A percentile compares a stretch with the other conserved stretches of the same genome.
These are phyloP conservation scores for Sebastes diaconus DNA, from an alignment of 2,797 vertebrate species.

Conservation along the genomic window DNA sequence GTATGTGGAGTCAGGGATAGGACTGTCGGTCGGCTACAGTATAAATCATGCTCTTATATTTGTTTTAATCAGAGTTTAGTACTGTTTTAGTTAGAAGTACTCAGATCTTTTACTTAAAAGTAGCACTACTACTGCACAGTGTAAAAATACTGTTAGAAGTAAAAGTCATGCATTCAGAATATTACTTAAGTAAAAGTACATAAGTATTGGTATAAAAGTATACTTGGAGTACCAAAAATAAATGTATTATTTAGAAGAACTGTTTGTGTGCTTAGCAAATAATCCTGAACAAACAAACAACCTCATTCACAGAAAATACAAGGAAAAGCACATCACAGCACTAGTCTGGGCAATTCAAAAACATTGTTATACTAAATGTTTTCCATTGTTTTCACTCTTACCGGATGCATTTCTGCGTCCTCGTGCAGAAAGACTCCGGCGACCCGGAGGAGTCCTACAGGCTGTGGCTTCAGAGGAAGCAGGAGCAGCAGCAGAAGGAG, in stretches of 20 bases:
- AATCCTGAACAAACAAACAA: neutral
- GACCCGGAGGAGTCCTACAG: conserved; percentile 89
- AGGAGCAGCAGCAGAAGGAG: conserved; percentile 89
- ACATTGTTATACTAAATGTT: neutral
- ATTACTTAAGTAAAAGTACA: no score
- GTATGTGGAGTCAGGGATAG: neutral
- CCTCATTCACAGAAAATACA: neutral
- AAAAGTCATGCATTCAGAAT: no score
- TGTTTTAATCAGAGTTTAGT: neutral
- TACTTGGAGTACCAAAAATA: neutral
- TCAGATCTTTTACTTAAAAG: neutral
- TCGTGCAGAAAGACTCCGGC: conserved; percentile 79
- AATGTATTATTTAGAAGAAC: neutral
- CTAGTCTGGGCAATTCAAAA: neutral
- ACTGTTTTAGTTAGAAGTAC: neutral
- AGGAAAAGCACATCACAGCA: neutral
- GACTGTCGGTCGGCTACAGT: neutral
- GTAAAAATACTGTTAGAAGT: no score
- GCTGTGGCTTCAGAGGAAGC: conserved; percentile 93
- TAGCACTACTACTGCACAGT: accelerated
- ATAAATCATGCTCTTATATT: neutral
- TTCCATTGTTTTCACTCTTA: neutral
- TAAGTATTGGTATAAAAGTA: neutral
- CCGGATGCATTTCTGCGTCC: neutral
- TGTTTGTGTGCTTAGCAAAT: neutral